These are phyloP conservation scores for Drosophila ambigua DNA, from an alignment of 1,140 invertebrate species.

Conservation along the genomic window DNA sequence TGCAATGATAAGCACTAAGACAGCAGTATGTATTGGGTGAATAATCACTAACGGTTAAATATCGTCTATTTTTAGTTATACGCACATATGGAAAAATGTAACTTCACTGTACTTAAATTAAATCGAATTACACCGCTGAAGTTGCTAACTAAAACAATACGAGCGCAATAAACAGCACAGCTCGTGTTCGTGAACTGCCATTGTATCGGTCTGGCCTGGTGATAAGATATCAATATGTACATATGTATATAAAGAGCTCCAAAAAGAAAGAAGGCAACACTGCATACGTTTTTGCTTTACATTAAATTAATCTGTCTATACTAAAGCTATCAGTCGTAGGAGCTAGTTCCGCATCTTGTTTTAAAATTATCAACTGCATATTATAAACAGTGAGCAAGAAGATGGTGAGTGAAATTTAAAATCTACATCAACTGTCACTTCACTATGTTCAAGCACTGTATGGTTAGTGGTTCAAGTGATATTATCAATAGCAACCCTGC, in stretches of 20 bases:
- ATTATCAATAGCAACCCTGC: too few relatives aligned
- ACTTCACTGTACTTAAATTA: slow-evolving; percentile 1
- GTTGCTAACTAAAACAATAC: slow-evolving; percentile 64
- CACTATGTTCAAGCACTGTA: not conserved
- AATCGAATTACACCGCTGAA: slow-evolving; percentile 47
- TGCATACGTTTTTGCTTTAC: not conserved
- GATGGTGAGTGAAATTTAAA: slow-evolving; percentile 26
- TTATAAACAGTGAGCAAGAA: not conserved
- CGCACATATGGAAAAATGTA: slow-evolving; percentile 6
- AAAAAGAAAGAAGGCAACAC: not conserved
- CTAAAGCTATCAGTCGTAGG: too few relatives aligned
- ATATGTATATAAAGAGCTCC: slow-evolving; percentile 30
- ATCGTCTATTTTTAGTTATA: slow-evolving; percentile 4
- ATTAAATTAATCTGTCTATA: too few relatives aligned
- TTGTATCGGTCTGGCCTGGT: slow-evolving; percentile 25
- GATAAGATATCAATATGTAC: slow-evolving; percentile 58
- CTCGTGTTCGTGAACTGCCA: slow-evolving; percentile 14
- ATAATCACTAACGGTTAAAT: not conserved
- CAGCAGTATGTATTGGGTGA: not conserved
- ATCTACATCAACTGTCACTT: not conserved
- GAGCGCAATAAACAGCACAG: slow-evolving; percentile 41
- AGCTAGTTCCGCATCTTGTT: too few relatives aligned
- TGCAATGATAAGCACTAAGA: slow-evolving; percentile 21
- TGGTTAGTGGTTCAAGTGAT: not conserved
- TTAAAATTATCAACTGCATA: too few relatives aligned